Evolutionary conservation across 2,888 invertebrate genomes (phyloP).

Genomic region (Biston stratarius): DNA sequence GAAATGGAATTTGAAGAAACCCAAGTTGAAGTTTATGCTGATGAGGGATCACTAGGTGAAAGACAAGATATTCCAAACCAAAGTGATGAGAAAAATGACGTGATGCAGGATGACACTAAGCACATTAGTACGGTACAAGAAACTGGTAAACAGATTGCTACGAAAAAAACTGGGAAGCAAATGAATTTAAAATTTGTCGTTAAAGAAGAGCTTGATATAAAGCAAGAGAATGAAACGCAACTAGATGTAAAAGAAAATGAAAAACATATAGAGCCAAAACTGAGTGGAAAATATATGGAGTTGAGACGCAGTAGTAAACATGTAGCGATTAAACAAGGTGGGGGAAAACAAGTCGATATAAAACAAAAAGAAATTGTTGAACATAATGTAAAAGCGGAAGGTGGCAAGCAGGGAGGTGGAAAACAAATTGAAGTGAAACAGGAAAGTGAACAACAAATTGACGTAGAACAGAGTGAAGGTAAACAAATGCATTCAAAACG

Average conservation of each 20-base stretch:
- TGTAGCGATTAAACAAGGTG: not conserved
- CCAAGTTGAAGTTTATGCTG: not conserved
- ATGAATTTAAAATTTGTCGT: not conserved
- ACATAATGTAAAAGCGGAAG: not conserved
- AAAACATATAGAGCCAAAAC: slow-evolving; percentile 16
- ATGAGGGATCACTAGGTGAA: not conserved
- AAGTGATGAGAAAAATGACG: slow-evolving; percentile 1
- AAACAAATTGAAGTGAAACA: slow-evolving; percentile 7
- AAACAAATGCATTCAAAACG: not conserved
- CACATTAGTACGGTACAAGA: not conserved
- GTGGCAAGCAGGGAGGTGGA: not conserved
- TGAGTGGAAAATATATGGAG: slow-evolving; percentile 10
- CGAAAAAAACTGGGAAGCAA: slow-evolving; percentile 7
- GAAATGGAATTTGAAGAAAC: slow-evolving; percentile 8
- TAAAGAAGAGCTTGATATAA: not conserved
- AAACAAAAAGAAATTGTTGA: slow-evolving; percentile 5
- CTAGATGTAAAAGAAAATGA: not conserved
- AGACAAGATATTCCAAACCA: not conserved
- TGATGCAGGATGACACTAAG: not conserved
- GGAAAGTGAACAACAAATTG: not conserved
- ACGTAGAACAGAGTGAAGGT: not conserved
- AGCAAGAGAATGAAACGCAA: not conserved
- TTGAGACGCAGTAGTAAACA: slow-evolving; percentile 18
- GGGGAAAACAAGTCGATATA: not conserved
- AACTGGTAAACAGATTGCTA: not conserved